Conservation (phyloP, 2,797 vertebrate species). For the Sciurus vulgaris region DNA sequence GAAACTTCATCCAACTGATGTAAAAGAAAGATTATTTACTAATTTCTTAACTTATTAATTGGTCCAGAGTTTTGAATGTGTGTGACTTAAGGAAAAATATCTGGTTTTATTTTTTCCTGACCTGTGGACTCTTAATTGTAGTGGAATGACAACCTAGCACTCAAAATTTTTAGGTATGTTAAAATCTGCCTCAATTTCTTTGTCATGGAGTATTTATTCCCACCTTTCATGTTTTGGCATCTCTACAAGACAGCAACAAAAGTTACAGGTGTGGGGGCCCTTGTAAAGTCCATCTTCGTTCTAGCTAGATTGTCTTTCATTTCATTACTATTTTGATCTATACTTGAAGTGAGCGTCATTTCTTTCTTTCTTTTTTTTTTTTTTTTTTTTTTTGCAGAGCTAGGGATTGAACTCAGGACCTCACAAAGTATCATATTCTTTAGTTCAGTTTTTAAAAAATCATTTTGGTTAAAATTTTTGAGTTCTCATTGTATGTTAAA, state of each 20-base stretch:
- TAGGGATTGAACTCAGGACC: no score
- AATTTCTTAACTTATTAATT: not conserved
- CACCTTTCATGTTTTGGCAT: not conserved
- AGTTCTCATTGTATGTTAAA: not conserved
- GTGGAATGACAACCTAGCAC: not conserved
- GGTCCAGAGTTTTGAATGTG: not conserved
- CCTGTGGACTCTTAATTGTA: not conserved
- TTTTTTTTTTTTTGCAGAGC: no score
- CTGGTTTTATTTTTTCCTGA: not conserved
- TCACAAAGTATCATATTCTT: no score
- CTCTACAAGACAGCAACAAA: not conserved
- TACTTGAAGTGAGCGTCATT: not conserved
- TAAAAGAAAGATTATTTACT: not conserved
- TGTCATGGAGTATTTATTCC: not conserved
- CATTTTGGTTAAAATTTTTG: not conserved
- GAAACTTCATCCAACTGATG: not conserved
- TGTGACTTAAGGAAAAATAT: not conserved
- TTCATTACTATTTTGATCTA: not conserved
- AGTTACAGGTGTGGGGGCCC: not conserved
- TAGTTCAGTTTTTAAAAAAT: not conserved
- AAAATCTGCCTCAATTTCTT: not conserved
- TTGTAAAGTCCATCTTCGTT: not conserved
- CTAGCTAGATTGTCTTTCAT: not conserved
- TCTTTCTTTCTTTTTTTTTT: not conserved
- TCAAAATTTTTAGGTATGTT: conserved; percentile 21